Evolutionary conservation across 2,113 vertebrate species (phyloP).

Genomic region (Microtus richardsoni): DNA sequence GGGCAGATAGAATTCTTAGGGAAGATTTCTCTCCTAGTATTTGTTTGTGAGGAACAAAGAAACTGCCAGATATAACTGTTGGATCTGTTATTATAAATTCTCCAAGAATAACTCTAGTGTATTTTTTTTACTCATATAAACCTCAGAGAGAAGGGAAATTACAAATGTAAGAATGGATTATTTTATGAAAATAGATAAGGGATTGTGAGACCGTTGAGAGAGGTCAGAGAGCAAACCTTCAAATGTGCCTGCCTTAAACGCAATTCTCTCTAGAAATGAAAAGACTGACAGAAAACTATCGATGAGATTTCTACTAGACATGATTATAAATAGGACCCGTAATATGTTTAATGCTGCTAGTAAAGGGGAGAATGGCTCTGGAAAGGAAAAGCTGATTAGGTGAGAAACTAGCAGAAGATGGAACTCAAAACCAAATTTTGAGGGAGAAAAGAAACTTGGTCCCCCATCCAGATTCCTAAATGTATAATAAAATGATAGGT

Average conservation of each 20-base stretch:
- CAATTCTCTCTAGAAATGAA: constrained; percentile 44
- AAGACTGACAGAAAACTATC: constrained; percentile 36
- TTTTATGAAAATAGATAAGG: constrained; percentile 48
- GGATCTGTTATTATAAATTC: constrained; percentile 49
- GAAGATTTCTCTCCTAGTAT: background rate
- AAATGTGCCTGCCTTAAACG: background rate
- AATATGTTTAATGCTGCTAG: background rate
- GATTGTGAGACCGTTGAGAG: constrained; percentile 3
- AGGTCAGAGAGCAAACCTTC: constrained; percentile 1
- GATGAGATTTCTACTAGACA: background rate
- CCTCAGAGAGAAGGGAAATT: constrained; percentile 1
- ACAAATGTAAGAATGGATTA: background rate
- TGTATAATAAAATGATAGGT: background rate
- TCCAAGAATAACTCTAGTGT: constrained; percentile 24
- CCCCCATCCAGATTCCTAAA: background rate
- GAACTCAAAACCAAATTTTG: background rate
- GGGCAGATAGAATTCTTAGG: background rate
- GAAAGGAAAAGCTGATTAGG: background rate
- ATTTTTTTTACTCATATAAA: background rate
- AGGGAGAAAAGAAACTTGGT: background rate
- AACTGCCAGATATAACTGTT: background rate
- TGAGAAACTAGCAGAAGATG: background rate
- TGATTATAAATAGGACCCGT: background rate
- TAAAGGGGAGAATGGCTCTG: background rate
- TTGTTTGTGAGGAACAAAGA: constrained; percentile 68